phyloP scores from a whole-genome alignment of 2,888 invertebrate genomes.

The Lasioglossum villosulum region DNA sequence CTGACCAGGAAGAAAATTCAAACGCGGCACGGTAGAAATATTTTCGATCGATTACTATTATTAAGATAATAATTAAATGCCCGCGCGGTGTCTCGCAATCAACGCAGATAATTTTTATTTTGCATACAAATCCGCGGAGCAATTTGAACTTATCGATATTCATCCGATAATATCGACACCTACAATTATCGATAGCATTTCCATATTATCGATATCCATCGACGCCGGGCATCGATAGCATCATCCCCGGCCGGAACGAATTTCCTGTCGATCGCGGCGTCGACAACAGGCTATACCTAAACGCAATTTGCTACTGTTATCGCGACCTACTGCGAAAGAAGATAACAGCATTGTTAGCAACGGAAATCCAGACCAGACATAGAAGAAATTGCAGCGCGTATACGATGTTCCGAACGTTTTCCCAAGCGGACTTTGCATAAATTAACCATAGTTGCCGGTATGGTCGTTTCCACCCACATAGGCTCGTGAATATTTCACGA shows the following conservation, averaged over 20 bases:
- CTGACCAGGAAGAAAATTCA: no score
- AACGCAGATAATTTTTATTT: no score
- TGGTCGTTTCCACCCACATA: not conserved
- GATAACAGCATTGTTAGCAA: conserved; percentile 8
- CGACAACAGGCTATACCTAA: not conserved
- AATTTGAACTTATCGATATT: not conserved
- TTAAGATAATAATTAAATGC: no score
- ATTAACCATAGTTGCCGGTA: not conserved
- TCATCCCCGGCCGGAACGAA: not conserved
- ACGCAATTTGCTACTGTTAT: not conserved
- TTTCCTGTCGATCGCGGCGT: not conserved
- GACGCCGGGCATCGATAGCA: not conserved
- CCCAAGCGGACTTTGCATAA: not conserved
- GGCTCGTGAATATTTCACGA: not conserved
- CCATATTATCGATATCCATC: not conserved
- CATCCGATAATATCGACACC: not conserved
- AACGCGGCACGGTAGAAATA: no score
- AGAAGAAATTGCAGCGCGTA: not conserved
- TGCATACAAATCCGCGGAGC: no score
- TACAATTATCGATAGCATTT: not conserved
- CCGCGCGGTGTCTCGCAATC: no score
- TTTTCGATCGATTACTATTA: no score
- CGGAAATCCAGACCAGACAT: not conserved
- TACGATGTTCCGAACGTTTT: not conserved
- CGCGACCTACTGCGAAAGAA: not conserved